phyloP scores from a whole-genome alignment of 1,140 invertebrate species.

The Leptopilina boulardi region DNA sequence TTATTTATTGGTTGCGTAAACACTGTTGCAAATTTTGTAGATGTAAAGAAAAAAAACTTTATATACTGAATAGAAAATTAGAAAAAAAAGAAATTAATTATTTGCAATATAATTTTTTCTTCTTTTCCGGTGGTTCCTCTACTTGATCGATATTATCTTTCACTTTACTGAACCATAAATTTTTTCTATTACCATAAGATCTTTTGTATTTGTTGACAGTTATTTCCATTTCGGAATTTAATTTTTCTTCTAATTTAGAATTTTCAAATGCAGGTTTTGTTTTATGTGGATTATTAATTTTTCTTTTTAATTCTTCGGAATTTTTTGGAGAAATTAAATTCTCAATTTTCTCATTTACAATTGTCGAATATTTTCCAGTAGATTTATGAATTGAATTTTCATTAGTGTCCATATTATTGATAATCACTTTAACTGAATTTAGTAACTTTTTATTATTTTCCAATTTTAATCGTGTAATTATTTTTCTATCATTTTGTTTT shows the following conservation, averaged over 20 bases:
- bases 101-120: background rate
- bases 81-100: background rate
- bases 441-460: background rate
- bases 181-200: background rate
- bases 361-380: background rate
- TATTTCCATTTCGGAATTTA: constrained; percentile 45
- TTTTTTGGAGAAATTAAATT: background rate
- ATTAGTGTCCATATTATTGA: background rate
- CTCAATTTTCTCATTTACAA: background rate
- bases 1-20: background rate
- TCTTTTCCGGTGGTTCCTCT: constrained; percentile 6
- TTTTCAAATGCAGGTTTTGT: constrained; percentile 42
- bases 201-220: constrained; percentile 42
- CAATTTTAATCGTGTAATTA: background rate
- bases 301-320: background rate
- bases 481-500: background rate
- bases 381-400: background rate
- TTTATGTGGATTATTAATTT: background rate
- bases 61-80: background rate
- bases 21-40: constrained; percentile 11
- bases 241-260: constrained; percentile 35
- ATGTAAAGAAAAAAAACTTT: background rate
- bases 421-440: constrained; percentile 29
- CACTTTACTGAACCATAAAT: background rate
- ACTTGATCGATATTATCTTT: background rate